phyloP scores from a whole-genome alignment of 2,888 invertebrate genomes.

The Parapristionchus giblindavisi region DNA sequence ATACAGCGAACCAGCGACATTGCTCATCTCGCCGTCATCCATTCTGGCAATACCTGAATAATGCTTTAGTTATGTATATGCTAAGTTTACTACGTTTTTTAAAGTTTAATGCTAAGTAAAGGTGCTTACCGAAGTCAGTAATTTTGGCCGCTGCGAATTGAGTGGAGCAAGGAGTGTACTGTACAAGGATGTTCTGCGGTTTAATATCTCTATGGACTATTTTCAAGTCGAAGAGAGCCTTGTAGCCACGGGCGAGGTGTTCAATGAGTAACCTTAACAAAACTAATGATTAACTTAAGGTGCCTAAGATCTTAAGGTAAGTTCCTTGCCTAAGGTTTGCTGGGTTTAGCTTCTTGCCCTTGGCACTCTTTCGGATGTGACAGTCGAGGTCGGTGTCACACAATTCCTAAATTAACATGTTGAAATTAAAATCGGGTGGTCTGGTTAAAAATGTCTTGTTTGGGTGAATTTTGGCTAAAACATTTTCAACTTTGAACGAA shows the following conservation, averaged over 20 bases:
- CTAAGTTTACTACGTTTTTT: neutral
- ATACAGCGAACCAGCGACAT: conserved; percentile 66
- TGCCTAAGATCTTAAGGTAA: neutral
- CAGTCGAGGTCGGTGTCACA: conserved; percentile 64
- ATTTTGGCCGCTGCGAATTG: conserved; percentile 61
- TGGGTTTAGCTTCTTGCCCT: conserved; percentile 52
- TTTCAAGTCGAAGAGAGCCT: conserved; percentile 60
- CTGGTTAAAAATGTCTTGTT: no score
- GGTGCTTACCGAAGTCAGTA: conserved; percentile 62
- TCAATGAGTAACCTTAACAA: conserved; percentile 58
- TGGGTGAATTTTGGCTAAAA: no score
- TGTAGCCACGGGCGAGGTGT: conserved; percentile 66
- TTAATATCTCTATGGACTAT: conserved; percentile 69
- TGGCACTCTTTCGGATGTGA: conserved; percentile 55
- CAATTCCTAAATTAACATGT: conserved; percentile 45
- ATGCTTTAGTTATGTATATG: neutral
- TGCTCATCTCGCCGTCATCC: conserved; percentile 58
- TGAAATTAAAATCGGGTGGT: neutral
- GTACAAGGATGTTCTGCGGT: conserved; percentile 67
- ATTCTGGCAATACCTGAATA: conserved; percentile 64
- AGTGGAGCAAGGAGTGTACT: conserved; percentile 48
- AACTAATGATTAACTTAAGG: neutral
- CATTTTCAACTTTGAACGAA: no score
- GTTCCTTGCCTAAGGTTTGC: conserved; percentile 55
- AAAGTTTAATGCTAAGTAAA: neutral